Base-by-base conservation (phyloP, 1,140 invertebrate species). In the Zaprionus davidi region DNA sequence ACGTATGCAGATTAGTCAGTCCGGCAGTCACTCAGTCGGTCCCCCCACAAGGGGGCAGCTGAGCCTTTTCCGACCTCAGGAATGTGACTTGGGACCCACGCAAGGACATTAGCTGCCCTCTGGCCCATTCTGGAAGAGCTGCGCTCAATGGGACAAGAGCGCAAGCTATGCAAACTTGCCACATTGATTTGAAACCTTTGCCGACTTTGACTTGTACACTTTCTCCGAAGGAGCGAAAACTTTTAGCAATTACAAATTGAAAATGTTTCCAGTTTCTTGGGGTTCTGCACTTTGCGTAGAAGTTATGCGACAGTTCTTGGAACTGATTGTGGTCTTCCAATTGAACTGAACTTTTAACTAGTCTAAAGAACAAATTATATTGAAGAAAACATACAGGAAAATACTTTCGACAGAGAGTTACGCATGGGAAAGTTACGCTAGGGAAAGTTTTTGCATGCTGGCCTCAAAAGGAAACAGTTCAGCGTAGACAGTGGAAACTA, bases 1-100 rank as follows among this genome's bases (percentile, higher is more conserved):
- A 26, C 28, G 22, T 51, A 67, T 58, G 71, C 24, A 69, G 44
- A 69, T 69, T 69, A 60, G 22, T 49, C 44, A 41, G 56, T 36
- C 46, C 12, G 17, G 20, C 38, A 0, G 15, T 38, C 1, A 41
- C 13, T 15, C 15, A 41, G 15, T 41, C 38, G 2, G 2, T 44
- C 41, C 15, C 41, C 15, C 41, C n/a, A 44, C 41, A 2, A 17
- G 7, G 38, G 15, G 38, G 15, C 13, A 41, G 13, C 38, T 41
- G 26, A 28, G 38, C 38, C 41, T n/a, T n/a, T 44, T 0, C 13
- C n/a, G 41, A 44, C 5, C 41, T 11, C n/a, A 46, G 41, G 41
- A 38, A 38, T 38, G n/a, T 46, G n/a, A 34, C 31, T 34, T 34
- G 31, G 31, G 31, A 34, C 31, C 41, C 1, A 17, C 15, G 41